Conservation (phyloP, 2,888 invertebrate species). For the Digitonthophagus gazella region DNA sequence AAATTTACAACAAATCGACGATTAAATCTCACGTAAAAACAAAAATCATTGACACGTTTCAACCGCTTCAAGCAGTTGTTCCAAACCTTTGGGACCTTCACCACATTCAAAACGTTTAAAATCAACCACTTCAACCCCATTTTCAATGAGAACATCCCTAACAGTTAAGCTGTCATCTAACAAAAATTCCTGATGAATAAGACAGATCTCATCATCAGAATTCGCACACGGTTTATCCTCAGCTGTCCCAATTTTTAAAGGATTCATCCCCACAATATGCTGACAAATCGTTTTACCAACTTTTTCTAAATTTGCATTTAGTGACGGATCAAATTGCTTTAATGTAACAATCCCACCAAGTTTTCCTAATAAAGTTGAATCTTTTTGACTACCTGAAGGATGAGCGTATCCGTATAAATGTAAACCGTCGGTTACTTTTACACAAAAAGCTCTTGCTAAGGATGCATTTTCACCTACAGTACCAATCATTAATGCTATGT, state of each 20-base stretch:
- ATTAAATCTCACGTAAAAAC: conserved; percentile 1
- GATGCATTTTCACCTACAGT: conserved; percentile 88
- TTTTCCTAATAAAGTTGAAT: conserved; percentile 67
- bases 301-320: conserved; percentile 47
- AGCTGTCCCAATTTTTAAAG: conserved; percentile 66
- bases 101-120: conserved; percentile 89
- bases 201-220: conserved; percentile 72
- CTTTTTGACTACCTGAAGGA: conserved; percentile 60
- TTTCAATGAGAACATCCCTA: conserved; percentile 66
- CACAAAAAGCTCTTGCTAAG: conserved; percentile 73
- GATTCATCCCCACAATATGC: conserved; percentile 89
- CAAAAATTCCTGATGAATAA: conserved; percentile 86
- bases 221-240: conserved; percentile 62
- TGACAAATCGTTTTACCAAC: conserved; percentile 81
- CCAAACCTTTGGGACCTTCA: conserved; percentile 54
- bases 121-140: conserved; percentile 68
- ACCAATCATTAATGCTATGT: conserved; percentile 82
- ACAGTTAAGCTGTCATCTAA: conserved; percentile 74
- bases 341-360: conserved; percentile 83
- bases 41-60: conserved; percentile 61
- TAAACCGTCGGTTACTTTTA: conserved; percentile 60
- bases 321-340: conserved; percentile 50
- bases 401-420: conserved; percentile 74
- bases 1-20: background rate
- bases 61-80: conserved; percentile 58